Base-by-base conservation (phyloP, 2,888 invertebrate species). In the Athetis lepigone region DNA sequence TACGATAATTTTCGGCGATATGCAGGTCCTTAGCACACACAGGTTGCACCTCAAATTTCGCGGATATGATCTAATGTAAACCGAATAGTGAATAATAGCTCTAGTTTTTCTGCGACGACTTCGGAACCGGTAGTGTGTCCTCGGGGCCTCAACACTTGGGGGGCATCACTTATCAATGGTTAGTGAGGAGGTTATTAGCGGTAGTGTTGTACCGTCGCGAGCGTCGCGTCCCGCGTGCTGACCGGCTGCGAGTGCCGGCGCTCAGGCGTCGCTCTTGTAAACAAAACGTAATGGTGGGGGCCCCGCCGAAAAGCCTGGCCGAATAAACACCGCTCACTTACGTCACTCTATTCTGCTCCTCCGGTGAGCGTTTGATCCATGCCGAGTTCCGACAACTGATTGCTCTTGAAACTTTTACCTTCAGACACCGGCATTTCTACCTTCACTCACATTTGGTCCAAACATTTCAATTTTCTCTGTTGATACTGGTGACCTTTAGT, bases 221-320 rank as follows among this genome's bases (percentile, higher is more conserved):
- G 90, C 88, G 90, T 86, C 89, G 88, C 90, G 90, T 83, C 85
- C 84, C 92, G 92, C 91, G 90, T 88, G 92, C 86, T 84, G 82
- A 89, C 88, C 91, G 89, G 87, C 88, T 86, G 88, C 92, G 90
- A 93, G 90, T 93, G 94, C 90, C 93, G 92, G 91, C 88, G 90
- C 83, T 83, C 86, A 86, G 88, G 86, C 89, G 90, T 83, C 88
- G 86, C 85, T 89, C 91, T 89, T 91, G 94, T 94, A 93, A 94
- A 94, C 94, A 94, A 93, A 92, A 86, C 88, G 89, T 79, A 82
- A 88, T 90, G 94, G 94, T 92, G 94, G 94, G 94, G 94, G 94
- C 92, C 93, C 89, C 91, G 88, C 90, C 92, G 89, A 93, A 93
- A 93, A 93, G 93, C 93, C 92, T 92, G 87, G 84, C 87, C 88